These are phyloP conservation scores for Gymnopithys bicolor DNA, from an alignment of 2,797 vertebrate species.

Conservation along the genomic window DNA sequence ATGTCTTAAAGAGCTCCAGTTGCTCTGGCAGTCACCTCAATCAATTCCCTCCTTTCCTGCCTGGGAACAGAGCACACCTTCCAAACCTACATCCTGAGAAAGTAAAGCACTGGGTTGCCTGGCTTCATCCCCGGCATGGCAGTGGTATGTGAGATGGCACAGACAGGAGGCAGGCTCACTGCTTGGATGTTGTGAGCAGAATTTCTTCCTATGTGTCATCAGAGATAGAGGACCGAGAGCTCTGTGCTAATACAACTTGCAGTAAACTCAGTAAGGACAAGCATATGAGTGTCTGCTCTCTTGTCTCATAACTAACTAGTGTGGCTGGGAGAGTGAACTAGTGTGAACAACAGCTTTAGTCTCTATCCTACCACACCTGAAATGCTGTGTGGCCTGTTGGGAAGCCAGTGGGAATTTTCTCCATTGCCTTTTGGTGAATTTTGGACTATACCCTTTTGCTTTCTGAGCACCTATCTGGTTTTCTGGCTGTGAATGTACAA, in stretches of 20 bases:
- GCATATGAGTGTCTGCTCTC: neutral
- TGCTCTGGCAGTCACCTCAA: neutral
- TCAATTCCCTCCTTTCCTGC: neutral
- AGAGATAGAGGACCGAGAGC: neutral
- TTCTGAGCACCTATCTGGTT: neutral
- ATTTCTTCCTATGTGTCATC: neutral
- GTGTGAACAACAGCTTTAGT: neutral
- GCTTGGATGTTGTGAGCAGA: neutral
- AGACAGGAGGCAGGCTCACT: neutral
- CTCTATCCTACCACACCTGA: neutral
- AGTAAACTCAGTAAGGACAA: neutral
- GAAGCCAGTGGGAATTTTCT: neutral
- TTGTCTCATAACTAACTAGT: neutral
- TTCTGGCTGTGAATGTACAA: neutral
- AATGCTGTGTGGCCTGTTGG: neutral
- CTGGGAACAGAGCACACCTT: neutral
- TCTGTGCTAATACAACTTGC: neutral
- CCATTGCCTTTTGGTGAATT: neutral
- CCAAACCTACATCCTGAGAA: neutral
- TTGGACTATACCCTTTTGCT: neutral
- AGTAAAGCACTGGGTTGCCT: rapidly evolving
- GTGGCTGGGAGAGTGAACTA: neutral
- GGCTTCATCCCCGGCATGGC: rapidly evolving
- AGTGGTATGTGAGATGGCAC: rapidly evolving
- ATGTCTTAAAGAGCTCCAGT: neutral